Base-by-base conservation (phyloP, 2,888 invertebrate species). In the Meganola albula region DNA sequence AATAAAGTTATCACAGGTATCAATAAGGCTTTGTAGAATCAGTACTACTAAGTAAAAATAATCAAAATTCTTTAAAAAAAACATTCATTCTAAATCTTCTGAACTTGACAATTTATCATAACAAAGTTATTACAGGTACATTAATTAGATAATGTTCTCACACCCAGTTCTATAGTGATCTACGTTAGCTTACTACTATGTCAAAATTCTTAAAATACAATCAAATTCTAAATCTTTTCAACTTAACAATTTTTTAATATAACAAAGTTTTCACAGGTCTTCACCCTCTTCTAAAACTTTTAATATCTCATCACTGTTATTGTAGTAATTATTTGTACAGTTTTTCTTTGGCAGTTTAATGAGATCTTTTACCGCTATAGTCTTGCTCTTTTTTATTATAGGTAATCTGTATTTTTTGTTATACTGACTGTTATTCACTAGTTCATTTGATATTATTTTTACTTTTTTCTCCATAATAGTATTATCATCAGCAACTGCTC, bases 371-470 rank as follows among this genome's bases (percentile, higher is more conserved):
- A 31, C 31, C 8, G 24, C 18, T 24, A 30, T 18, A 31, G 24
- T 31, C 24, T 31, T 31, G 24, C 24, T 32, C n/a, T 22, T 32
- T 10, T 32, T 27, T 10, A 28, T 6, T 18, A 27, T 27, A 32
- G 30, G 34, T 31, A 18, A 25, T 35, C 9, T 35, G 23, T 35
- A 27, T 31, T 26, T 35, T 31, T 31, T 35, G 12, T 35, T 35
- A 9, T 39, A 39, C 25, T 39, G 31, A 12, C 31, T 26, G 26
- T 31, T 26, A 28, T 34, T 39, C 31, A 39, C 31, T 39, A 34
- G 14, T 24, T 39, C 31, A 39, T 34, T 39, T 9, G 34, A 34
- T 34, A 39, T 18, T 39, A 31, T 39, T 39, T 27, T 34, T 29
- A n/a, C n/a, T n/a, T n/a, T n/a, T n/a, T 39, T 31, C 28, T 39